Evolutionary conservation across 2,888 invertebrate species (phyloP).

Genomic region (Sminthurides aquaticus): DNA sequence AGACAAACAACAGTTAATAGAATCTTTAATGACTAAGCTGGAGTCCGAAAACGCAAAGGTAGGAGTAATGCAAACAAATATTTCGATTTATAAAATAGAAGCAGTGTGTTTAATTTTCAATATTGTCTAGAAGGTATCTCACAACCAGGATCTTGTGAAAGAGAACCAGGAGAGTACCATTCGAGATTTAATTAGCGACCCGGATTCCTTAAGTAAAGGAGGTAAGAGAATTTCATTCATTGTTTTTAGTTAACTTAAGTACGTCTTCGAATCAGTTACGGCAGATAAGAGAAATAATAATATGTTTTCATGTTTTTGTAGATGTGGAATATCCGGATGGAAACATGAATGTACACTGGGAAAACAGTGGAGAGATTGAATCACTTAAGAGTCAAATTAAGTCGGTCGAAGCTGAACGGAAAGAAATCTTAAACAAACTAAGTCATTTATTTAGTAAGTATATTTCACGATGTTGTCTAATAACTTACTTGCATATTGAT

Average conservation of each 20-base stretch:
- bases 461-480: constrained; percentile 34
- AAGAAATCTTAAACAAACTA: constrained; percentile 47
- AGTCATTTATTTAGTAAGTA: constrained; percentile 47
- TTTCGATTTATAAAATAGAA: not conserved
- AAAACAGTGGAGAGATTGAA: constrained; percentile 36
- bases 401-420: constrained; percentile 46
- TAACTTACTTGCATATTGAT: not conserved
- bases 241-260: not conserved
- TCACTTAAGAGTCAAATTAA: constrained; percentile 45
- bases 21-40: constrained; percentile 37
- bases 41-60: constrained; percentile 27
- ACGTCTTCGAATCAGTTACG: not conserved
- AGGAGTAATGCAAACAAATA: not conserved
- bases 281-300: too few relatives aligned
- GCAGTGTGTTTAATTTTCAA: not conserved
- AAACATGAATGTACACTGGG: constrained; percentile 22
- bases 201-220: constrained; percentile 20
- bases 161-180: constrained; percentile 1
- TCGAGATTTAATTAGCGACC: constrained; percentile 10
- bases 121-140: constrained; percentile 1
- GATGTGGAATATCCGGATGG: constrained; percentile 20
- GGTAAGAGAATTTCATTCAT: not conserved
- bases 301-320: constrained; percentile 2
- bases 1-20: constrained; percentile 49
- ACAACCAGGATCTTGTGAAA: constrained; percentile 15